Evolutionary conservation across 2,797 vertebrate genomes (phyloP), one percentile per base, ranked within the genome.

Genomic region (Neolamprologus multifasciatus): DNA sequence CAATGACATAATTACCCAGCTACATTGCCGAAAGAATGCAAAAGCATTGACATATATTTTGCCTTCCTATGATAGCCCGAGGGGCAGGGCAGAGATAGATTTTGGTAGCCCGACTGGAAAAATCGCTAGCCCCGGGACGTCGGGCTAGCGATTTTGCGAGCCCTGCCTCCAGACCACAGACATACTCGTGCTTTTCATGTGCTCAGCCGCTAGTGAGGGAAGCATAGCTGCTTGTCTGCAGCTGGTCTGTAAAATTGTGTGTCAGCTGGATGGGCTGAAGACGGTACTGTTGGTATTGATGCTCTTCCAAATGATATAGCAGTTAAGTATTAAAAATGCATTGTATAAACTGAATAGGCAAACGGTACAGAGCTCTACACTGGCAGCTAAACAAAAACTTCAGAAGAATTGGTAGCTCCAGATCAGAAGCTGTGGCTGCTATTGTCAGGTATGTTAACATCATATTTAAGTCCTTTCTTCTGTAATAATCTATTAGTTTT

Each of bases 171-270:
- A 59, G 29, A 19, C 57, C 1, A 0, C 57, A 62, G 57, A 62
- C 57, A 62, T 33, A 33, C 6, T 33, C 1, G 0, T 0, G 29
- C 16, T 33, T 59, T 33, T 71, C 21, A 43, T 71, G 67, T 43
- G 67, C 26, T 71, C 38, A 71, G 21, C 6, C 0, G 38, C 38
- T 26, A 43, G 21, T 45, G 38, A 71, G 21, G 21, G 38, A 21
- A 71, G 67, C 14, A 16, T 69, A 9, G n/a, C 64, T 69, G 5
- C n/a, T 16, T 43, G 64, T 43, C n/a, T 69, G 38, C 21, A n/a
- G 36, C 36, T 23, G 8, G 64, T 69, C n/a, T 69, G 38, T 43
- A 36, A 69, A 69, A 40, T 69, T 23, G 67, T 71, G 21, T 71
- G 38, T 43, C 67, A 71, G n/a, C 38, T 69, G 38, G 13, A 69